phyloP scores from a whole-genome alignment of 2,797 vertebrate species.

The Lerista edwardsae region DNA sequence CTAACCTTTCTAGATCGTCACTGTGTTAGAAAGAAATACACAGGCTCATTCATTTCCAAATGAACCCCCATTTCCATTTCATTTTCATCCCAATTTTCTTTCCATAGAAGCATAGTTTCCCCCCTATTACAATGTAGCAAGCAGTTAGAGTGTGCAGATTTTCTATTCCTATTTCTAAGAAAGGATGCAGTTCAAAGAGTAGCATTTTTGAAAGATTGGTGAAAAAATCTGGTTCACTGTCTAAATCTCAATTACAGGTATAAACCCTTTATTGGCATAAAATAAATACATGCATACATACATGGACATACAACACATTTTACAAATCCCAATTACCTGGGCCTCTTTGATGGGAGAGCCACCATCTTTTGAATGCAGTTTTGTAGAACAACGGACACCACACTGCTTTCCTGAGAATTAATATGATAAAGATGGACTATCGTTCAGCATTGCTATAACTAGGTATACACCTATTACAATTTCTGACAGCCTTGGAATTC shows the following conservation, averaged over 20 bases:
- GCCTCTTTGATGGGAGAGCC: neutral
- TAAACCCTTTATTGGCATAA: no score
- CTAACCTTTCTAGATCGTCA: constrained; percentile 44
- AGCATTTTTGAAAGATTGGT: neutral
- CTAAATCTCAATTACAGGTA: neutral
- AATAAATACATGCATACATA: no score
- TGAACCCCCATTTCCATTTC: neutral
- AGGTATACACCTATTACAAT: neutral
- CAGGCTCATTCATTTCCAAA: neutral
- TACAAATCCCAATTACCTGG: neutral
- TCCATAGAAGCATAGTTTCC: neutral
- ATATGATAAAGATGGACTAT: neutral
- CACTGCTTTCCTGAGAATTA: neutral
- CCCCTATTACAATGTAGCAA: neutral
- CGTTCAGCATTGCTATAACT: neutral
- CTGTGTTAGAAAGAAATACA: neutral
- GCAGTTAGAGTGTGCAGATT: neutral
- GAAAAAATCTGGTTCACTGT: neutral
- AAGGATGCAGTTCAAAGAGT: neutral
- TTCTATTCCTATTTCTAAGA: no score
- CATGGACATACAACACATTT: no score
- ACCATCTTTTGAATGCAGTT: neutral
- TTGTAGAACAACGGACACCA: neutral
- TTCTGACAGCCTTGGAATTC: neutral
- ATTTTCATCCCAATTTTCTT: constrained; percentile 5